Conservation (phyloP, 1,140 invertebrate species). For the Muscidifurax raptorellus region DNA sequence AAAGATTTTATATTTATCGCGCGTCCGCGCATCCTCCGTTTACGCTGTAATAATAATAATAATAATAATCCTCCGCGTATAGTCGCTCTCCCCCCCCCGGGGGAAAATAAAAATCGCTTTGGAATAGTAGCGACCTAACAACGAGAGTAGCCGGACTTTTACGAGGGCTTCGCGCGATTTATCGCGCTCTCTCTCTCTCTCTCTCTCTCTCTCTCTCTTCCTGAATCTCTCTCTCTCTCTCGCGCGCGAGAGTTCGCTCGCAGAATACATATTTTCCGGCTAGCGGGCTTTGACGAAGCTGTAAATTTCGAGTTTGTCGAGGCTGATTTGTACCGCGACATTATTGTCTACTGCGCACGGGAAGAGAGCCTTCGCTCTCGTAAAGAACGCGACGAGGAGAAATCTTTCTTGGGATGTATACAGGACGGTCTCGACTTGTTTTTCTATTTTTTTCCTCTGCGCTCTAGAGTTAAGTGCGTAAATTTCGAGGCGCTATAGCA, state of each 20-base stretch:
- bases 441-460: too few species aligned
- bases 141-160: slow-evolving; percentile 33
- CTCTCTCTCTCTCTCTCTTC: slow-evolving; percentile 27
- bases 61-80: background rate
- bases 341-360: background rate
- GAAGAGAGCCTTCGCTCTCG: background rate
- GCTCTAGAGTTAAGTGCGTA: background rate
- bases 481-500: background rate
- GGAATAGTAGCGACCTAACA: slow-evolving; percentile 5
- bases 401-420: background rate
- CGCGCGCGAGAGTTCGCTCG: background rate
- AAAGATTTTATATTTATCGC: slow-evolving; percentile 34
- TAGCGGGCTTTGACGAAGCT: background rate
- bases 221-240: slow-evolving; percentile 23
- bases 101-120: background rate
- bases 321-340: slow-evolving; percentile 29
- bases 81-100: background rate
- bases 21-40: background rate
- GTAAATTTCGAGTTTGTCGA: slow-evolving; percentile 24
- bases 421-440: too few species aligned
- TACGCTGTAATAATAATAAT: slow-evolving; percentile 36
- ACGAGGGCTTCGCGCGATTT: slow-evolving; percentile 38
- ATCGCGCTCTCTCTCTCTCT: slow-evolving; percentile 29
- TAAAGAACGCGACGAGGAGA: background rate
- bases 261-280: slow-evolving; percentile 21